Conservation (phyloP, 2,113 vertebrate genomes). For the Ictalurus punctatus region DNA sequence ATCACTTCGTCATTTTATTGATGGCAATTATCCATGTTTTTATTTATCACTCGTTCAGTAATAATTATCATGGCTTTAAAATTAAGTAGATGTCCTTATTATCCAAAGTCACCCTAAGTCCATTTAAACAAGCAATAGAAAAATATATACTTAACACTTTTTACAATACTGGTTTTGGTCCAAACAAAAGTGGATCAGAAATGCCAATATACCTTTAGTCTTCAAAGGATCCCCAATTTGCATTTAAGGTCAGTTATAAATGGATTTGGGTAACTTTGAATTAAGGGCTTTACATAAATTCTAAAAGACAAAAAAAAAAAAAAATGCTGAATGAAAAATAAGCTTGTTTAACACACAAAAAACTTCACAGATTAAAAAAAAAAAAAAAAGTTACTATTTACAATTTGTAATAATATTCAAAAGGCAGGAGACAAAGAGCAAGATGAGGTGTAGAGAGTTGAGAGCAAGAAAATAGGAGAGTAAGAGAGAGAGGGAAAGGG, state of each 20-base stretch:
- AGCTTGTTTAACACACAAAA: slow-evolving; percentile 86
- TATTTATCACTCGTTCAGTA: slow-evolving; percentile 99
- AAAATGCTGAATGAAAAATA: slow-evolving; percentile 85
- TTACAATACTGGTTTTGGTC: slow-evolving; percentile 99
- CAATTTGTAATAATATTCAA: slow-evolving; percentile 90
- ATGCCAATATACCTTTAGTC: slow-evolving; percentile 97
- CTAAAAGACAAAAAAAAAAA: slow-evolving; percentile 80
- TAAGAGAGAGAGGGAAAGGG: slow-evolving; percentile 52
- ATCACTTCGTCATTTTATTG: slow-evolving; percentile 89
- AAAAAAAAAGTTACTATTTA: slow-evolving; percentile 89
- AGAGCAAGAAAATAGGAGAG: slow-evolving; percentile 45
- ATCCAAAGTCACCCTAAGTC: slow-evolving; percentile 99
- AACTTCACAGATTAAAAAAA: slow-evolving; percentile 84
- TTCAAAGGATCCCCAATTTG: slow-evolving; percentile 99
- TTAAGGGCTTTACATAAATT: slow-evolving; percentile 99
- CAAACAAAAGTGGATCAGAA: slow-evolving; percentile 99
- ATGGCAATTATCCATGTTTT: slow-evolving; percentile 98
- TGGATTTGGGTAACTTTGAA: slow-evolving; percentile 99
- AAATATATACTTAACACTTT: slow-evolving; percentile 99
- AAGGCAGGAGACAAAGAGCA: slow-evolving; percentile 71
- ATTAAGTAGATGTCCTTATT: slow-evolving; percentile 99
- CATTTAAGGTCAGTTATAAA: slow-evolving; percentile 96
- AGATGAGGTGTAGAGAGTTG: slow-evolving; percentile 50
- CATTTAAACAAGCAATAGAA: slow-evolving; percentile 99
- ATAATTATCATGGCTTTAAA: slow-evolving; percentile 99